These are phyloP conservation scores for Pristionchus maxplancki DNA, from an alignment of 2,888 invertebrate genomes.

Conservation along the genomic window DNA sequence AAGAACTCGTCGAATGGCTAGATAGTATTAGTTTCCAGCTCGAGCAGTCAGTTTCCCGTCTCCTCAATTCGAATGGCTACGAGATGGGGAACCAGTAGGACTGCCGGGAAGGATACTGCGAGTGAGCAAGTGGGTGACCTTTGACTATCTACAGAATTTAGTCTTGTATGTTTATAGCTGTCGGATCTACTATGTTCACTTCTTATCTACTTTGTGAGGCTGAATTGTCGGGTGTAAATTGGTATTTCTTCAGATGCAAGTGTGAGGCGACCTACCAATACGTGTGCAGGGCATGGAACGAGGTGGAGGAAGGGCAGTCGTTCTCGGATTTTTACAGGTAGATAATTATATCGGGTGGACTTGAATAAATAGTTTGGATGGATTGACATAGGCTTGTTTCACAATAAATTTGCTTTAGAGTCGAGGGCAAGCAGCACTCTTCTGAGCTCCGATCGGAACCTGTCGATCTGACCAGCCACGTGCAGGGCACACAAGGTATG, in stretches of 20 bases:
- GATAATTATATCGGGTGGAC: not conserved
- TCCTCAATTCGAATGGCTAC: slow-evolving; percentile 77
- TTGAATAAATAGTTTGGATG: too few relatives aligned
- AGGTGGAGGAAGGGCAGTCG: slow-evolving; percentile 58
- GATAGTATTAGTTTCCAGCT: not conserved
- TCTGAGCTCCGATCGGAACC: not conserved
- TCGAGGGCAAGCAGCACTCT: slow-evolving; percentile 39
- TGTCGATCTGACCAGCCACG: slow-evolving; percentile 37
- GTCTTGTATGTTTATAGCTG: not conserved
- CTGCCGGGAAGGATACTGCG: slow-evolving; percentile 38
- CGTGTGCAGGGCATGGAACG: slow-evolving; percentile 58
- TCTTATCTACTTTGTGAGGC: too few relatives aligned
- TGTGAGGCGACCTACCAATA: slow-evolving; percentile 58
- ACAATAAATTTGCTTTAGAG: slow-evolving; percentile 39
- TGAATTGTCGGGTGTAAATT: too few relatives aligned
- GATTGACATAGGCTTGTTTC: too few relatives aligned
- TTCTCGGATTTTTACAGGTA: slow-evolving; percentile 59
- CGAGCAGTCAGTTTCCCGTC: slow-evolving; percentile 71
- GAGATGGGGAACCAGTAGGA: slow-evolving; percentile 65
- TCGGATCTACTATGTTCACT: too few relatives aligned
- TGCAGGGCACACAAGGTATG: not conserved
- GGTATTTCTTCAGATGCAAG: slow-evolving; percentile 55
- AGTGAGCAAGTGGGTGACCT: not conserved
- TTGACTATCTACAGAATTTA: too few relatives aligned
- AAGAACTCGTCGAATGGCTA: not conserved